Conservation (phyloP, 2,888 invertebrate genomes). For the Prenolepis imparis region DNA sequence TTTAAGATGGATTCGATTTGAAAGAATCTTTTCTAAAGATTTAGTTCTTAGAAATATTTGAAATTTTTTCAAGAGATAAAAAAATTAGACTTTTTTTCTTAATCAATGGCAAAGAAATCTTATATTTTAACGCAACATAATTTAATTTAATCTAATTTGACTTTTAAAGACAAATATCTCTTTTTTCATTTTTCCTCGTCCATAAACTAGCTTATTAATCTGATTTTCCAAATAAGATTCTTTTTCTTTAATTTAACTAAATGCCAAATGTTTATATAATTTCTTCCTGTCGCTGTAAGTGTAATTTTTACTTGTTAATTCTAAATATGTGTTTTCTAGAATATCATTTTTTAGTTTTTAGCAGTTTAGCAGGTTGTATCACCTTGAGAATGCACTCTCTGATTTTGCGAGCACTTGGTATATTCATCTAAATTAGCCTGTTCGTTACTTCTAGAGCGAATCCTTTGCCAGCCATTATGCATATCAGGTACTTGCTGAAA, state of each 20-base stretch:
- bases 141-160: too few species aligned
- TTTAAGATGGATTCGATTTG: background rate
- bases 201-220: background rate
- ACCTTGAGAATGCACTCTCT: conserved; percentile 80
- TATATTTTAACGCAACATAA: background rate
- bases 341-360: background rate
- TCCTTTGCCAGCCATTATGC: conserved; percentile 80
- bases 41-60: background rate
- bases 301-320: background rate
- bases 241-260: background rate
- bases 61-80: background rate
- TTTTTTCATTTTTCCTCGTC: too few species aligned
- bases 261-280: background rate
- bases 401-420: conserved; percentile 78
- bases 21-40: background rate
- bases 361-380: conserved; percentile 62
- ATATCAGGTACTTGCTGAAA: conserved; percentile 83
- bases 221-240: background rate
- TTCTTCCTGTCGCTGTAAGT: background rate
- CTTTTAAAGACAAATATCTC: too few species aligned
- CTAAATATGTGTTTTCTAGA: background rate
- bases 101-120: background rate
- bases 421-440: conserved; percentile 78
- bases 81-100: background rate
- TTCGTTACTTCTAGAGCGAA: conserved; percentile 79